Conservation (phyloP, 2,888 invertebrate genomes). For the Schizotus pectinicornis region DNA sequence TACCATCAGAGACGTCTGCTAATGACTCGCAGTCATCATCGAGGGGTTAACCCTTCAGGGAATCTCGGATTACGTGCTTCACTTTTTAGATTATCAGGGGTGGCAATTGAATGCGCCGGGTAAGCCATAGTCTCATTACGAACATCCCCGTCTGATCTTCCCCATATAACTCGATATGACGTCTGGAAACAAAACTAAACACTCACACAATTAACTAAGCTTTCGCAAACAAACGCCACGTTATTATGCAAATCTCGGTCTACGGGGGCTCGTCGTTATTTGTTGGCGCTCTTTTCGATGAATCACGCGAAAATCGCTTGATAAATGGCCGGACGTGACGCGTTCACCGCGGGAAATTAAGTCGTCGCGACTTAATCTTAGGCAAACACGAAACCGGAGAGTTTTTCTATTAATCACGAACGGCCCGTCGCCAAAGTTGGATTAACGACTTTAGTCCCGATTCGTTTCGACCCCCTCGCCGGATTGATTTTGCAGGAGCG, state of each 20-base stretch:
- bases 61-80: constrained; percentile 48
- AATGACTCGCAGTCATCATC: constrained; percentile 41
- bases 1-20: constrained; percentile 27
- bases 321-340: not conserved
- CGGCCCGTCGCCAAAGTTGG: not conserved
- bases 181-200: constrained; percentile 33
- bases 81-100: constrained; percentile 49
- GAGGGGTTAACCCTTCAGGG: constrained; percentile 41
- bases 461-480: not conserved
- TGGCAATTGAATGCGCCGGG: constrained; percentile 44
- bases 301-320: not conserved
- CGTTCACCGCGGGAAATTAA: constrained; percentile 2
- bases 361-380: constrained; percentile 1
- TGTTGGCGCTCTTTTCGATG: not conserved
- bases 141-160: constrained; percentile 34
- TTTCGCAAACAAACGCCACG: constrained; percentile 35
- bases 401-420: constrained; percentile 8
- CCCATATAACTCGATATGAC: constrained; percentile 33
- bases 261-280: constrained; percentile 17
- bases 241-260: constrained; percentile 36
- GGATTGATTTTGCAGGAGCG: not conserved
- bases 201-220: constrained; percentile 40
- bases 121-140: constrained; percentile 34
- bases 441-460: not conserved
- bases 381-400: not conserved